Evolutionary conservation across 2,888 invertebrate species (phyloP).

Genomic region (Sinodicranocentrus sp.): DNA sequence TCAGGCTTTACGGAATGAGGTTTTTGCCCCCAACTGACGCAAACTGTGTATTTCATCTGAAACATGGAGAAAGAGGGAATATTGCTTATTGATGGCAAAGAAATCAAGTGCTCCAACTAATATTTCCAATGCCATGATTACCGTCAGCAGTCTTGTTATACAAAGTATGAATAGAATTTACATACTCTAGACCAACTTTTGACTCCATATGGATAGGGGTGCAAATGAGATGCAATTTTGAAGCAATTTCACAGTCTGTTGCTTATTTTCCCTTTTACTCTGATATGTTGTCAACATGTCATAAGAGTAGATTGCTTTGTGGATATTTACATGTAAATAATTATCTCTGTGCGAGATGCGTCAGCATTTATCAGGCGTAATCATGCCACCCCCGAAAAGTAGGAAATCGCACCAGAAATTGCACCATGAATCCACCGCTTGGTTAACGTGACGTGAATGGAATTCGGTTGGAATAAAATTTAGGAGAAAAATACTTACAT

Average conservation of each 20-base stretch:
- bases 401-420: too few species aligned
- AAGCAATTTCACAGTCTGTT: conserved; percentile 38
- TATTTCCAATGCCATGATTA: too few species aligned
- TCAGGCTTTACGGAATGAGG: conserved; percentile 29
- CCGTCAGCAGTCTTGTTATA: too few species aligned
- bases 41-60: conserved; percentile 71
- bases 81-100: too few species aligned
- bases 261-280: background rate
- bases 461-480: background rate
- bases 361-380: too few species aligned
- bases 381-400: too few species aligned
- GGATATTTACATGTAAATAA: too few species aligned
- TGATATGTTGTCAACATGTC: background rate
- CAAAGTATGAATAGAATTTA: too few species aligned
- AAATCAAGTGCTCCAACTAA: too few species aligned
- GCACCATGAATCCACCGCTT: too few species aligned
- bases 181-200: background rate
- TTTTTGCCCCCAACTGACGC: conserved; percentile 70
- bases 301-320: too few species aligned
- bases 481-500: conserved; percentile 50
- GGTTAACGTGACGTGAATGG: background rate
- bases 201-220: background rate
- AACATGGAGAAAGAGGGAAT: background rate
- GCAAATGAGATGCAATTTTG: conserved; percentile 21
- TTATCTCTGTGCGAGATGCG: too few species aligned